Base-by-base conservation (phyloP, 2,888 invertebrate species). In the Nephrocerus scutellatus region DNA sequence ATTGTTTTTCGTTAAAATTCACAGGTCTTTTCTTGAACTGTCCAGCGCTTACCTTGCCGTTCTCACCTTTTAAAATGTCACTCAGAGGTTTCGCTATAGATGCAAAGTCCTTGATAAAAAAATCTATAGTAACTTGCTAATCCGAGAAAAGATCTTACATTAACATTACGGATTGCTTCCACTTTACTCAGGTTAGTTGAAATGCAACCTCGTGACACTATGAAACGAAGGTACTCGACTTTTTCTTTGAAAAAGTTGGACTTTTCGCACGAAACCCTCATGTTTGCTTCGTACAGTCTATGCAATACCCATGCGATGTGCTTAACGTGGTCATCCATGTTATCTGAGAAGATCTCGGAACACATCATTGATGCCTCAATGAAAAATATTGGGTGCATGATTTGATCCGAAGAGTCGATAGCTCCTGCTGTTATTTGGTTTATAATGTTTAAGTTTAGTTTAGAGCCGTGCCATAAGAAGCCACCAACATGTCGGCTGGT, bases 41-140 rank as follows among this genome's bases (percentile, higher is more conserved):
- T 12, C 28, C 24, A 15, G 34, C 35, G 1, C 33, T 31, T 5
- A 30, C 20, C 16, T 21, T 24, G 5, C 36, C 44, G n/a, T 39
- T 35, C 25, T 44, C 44, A 13, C 39, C 37, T 25, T 24, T 39
- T 6, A 44, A 10, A 12, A 32, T 22, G 10, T 26, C 15, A 6
- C 39, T 36, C 10, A 44, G 19, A 6, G 41, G 43, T 29, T 44
- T 38, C 8, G 22, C 23, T 7, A 43, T 20, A n/a, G 38, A 8
- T 9, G 41, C 44, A 21, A 30, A 41, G 7, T 19, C 33, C 6
- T 28, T 21, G 7, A 41, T 33, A 22, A 25, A 26, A 28, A 9
- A 15, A n/a, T n/a, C n/a, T n/a, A n/a, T n/a, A n/a, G n/a, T n/a
- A n/a, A n/a, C n/a, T n/a, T n/a, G n/a, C 20, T 7, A 43, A 24